Base-by-base conservation (phyloP, 2,888 invertebrate genomes). In the Epiblema foenella region DNA sequence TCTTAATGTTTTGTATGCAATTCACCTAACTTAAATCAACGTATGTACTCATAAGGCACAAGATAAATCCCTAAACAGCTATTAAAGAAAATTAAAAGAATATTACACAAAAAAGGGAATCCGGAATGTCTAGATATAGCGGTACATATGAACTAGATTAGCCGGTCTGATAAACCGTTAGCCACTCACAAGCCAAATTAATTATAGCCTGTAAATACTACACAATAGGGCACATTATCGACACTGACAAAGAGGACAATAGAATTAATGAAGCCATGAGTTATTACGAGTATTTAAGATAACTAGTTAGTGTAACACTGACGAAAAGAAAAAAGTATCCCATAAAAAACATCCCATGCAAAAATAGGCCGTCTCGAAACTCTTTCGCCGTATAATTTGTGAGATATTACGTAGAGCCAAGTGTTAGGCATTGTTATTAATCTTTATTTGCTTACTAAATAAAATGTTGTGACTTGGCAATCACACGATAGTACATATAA, bases 61-160 rank as follows among this genome's bases (percentile, higher is more conserved):
- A 33, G 46, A 33, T 33, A 52, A 2, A 46, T 56, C 46, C 56
- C 9, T 70, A 57, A 52, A 71, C 66, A 67, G 56, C 46, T 42
- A 49, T 63, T 72, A 67, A 18, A 63, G 62, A 42, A 69, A 75
- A 74, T 69, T 69, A 74, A 74, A 71, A 59, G 69, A 66, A 72
- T 69, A 57, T 60, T 39, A n/a, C 59, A 42, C 58, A 57, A 57
- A 62, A 65, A 73, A 74, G 69, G 79, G 77, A 79, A 75, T 80
- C 81, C 79, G 85, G 81, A 85, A 84, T 85, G 86, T 85, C 83
- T 81, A 82, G 80, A 81, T 81, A 79, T 90, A 91, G 85, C 91
- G 91, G 91, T 89, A 86, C 83, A 81, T 85, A 83, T 85, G 87
- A 89, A 89, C 90, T 87, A 88, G 91, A 89, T 89, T 87, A 83